Conservation (phyloP, 2,888 invertebrate genomes). For the Rotaria socialis region DNA sequence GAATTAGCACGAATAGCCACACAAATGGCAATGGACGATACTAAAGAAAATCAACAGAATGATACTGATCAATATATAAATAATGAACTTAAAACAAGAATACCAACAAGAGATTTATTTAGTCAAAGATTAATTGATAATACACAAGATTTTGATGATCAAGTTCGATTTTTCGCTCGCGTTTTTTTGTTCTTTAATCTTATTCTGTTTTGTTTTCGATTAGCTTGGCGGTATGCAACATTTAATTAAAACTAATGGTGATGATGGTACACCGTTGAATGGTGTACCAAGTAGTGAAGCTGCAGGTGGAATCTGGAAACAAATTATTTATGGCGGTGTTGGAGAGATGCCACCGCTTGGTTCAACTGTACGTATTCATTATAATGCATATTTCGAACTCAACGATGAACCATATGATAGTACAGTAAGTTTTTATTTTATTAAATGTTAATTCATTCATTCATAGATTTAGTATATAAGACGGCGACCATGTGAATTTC, state of each 20-base stretch:
- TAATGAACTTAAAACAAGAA: not conserved
- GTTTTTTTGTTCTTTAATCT: not conserved
- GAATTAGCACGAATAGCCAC: conserved; percentile 11
- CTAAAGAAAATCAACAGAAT: not conserved
- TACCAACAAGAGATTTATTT: conserved; percentile 1
- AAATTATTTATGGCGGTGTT: not conserved
- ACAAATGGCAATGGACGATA: conserved; percentile 2
- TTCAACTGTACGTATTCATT: conserved; percentile 62
- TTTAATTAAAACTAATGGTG: conserved; percentile 14
- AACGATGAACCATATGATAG: conserved; percentile 72
- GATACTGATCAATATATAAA: not conserved
- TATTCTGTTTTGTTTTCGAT: not conserved
- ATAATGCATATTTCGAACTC: conserved; percentile 71
- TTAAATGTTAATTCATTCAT: not conserved
- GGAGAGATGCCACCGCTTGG: not conserved
- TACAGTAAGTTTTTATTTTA: conserved; percentile 52
- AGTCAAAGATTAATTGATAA: conserved; percentile 18
- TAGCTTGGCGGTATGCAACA: conserved; percentile 22
- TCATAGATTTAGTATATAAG: conserved; percentile 57
- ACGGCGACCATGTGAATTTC: conserved; percentile 54
- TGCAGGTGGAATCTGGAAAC: conserved; percentile 11
- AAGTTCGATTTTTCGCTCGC: not conserved
- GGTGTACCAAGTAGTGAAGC: not conserved
- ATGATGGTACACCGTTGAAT: not conserved
- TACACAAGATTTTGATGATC: conserved; percentile 26